phyloP scores from a whole-genome alignment of 2,888 invertebrate genomes.

The Clepsis dumicolana region DNA sequence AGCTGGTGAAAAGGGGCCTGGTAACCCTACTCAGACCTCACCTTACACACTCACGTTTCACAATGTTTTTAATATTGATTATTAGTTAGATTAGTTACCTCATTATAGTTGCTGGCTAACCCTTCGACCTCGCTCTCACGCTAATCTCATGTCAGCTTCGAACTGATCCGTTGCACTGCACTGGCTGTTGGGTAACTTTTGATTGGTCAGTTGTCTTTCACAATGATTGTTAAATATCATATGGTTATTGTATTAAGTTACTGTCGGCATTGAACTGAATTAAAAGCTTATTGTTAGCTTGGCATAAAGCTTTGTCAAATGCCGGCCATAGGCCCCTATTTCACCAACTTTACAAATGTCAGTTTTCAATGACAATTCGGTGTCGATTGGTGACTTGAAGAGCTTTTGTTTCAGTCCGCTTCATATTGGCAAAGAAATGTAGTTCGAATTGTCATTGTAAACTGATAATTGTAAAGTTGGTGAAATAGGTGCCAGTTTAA shows the following conservation, averaged over 20 bases:
- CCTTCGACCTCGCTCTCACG: conserved; percentile 33
- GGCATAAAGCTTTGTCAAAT: too few species aligned
- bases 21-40: not conserved
- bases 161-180: conserved; percentile 38
- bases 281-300: not conserved
- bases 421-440: too few species aligned
- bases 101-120: conserved; percentile 39
- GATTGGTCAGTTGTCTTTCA: conserved; percentile 43
- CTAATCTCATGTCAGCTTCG: conserved; percentile 45
- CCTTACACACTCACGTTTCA: conserved; percentile 2
- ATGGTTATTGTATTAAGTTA: conserved; percentile 5
- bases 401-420: too few species aligned
- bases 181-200: conserved; percentile 44
- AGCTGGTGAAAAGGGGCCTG: too few species aligned
- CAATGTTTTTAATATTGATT: conserved; percentile 29
- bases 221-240: conserved; percentile 19
- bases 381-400: too few species aligned
- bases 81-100: conserved; percentile 42
- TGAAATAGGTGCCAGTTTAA: too few species aligned
- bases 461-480: too few species aligned
- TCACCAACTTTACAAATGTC: too few species aligned
- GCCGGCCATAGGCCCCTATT: too few species aligned
- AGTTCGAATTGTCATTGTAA: too few species aligned
- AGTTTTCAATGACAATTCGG: too few species aligned
- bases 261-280: conserved; percentile 27